Evolutionary conservation across 2,113 vertebrate genomes (phyloP), one percentile per base, ranked within the genome.

Genomic region (Notarius lentiginosus): DNA sequence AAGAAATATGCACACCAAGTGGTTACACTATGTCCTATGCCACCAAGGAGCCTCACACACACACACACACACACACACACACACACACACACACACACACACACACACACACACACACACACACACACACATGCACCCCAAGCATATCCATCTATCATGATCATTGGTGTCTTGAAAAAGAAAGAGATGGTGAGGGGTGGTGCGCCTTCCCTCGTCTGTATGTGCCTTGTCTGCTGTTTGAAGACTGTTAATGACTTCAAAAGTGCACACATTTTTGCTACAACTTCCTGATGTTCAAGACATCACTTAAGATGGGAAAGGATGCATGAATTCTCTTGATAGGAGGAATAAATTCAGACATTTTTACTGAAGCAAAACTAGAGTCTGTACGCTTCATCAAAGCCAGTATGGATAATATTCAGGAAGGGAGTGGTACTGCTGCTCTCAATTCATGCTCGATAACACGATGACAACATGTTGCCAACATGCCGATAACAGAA

Each of bases 211-310:
- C 27, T 81, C 58, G 9, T 18, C 17, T 72, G 27, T 20, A 66
- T 41, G 12, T 51, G 55, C 47, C 55, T 53, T 94, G 94, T 95
- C 92, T 94, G 90, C 85, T 65, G 89, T 92, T 93, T 92, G 81
- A 92, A 89, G 89, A 90, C 92, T 92, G 92, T 91, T 93, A 88
- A 79, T 90, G 91, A 94, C 94, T 94, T 95, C 94, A 95, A 95
- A 95, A 93, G 79, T 86, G 84, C 11, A 76, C 0, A 53, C 88
- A 58, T 87, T 92, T 89, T 84, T 41, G 79, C 82, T 90, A 81
- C 58, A 90, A 88, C 91, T 91, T 93, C 93, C 93, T 92, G 83
- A 90, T 79, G 7, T 89, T 91, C 82, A 90, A 87, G 84, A 84
- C n/a, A 4, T 82, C 53, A 55, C 79, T 53, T 15, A 72, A 41